Evolutionary conservation across 2,888 invertebrate species (phyloP).

Genomic region (Kryphioiulus occultus): DNA sequence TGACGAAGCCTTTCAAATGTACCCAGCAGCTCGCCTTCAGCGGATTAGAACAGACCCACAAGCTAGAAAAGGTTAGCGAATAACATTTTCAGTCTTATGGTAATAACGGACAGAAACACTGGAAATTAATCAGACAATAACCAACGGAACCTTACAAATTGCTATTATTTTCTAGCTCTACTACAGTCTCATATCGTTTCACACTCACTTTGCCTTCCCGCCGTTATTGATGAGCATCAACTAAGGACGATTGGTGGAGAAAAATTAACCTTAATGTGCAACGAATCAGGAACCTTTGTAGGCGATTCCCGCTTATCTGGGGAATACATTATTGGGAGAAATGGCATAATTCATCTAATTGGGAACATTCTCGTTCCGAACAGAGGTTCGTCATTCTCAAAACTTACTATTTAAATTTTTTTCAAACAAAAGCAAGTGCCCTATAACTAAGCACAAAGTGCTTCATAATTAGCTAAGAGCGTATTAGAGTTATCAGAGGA

Average conservation of each 20-base stretch:
- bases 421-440: not conserved
- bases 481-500: constrained; percentile 62
- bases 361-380: constrained; percentile 65
- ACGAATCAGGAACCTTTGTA: constrained; percentile 62
- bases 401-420: not conserved
- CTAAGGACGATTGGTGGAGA: constrained; percentile 62
- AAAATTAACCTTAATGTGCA: constrained; percentile 63
- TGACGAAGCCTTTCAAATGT: constrained; percentile 65
- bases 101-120: too few relatives aligned
- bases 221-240: constrained; percentile 63
- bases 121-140: too few relatives aligned
- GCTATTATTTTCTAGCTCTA: constrained; percentile 62
- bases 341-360: constrained; percentile 66
- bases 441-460: not conserved
- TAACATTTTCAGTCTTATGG: not conserved
- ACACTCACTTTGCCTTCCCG: constrained; percentile 64
- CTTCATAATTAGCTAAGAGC: constrained; percentile 61
- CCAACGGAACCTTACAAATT: too few relatives aligned
- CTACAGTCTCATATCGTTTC: constrained; percentile 65
- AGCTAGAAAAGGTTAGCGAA: constrained; percentile 60
- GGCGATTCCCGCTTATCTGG: constrained; percentile 62
- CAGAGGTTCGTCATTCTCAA: constrained; percentile 60
- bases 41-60: constrained; percentile 63
- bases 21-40: constrained; percentile 62
- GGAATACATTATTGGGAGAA: constrained; percentile 63